A percentile compares a stretch with the other conserved stretches of the same genome.
phyloP scores from a whole-genome alignment of 2,888 invertebrate genomes.

The Lucinisca nassula region DNA sequence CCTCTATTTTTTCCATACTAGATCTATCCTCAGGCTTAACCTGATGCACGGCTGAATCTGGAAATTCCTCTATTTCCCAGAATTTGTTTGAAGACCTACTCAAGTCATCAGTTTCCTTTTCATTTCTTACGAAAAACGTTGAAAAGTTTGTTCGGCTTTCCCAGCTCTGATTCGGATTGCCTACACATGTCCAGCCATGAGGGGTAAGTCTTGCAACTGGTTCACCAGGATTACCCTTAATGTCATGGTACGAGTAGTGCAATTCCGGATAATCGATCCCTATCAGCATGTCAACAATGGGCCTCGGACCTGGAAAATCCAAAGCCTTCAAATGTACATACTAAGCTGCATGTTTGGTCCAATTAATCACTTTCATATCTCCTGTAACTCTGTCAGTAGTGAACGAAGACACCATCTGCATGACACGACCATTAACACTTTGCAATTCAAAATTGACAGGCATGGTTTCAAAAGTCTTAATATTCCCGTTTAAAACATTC shows the following conservation, averaged over 20 bases:
- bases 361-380: conserved; percentile 40
- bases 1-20: conserved; percentile 6
- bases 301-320: conserved; percentile 15
- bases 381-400: conserved; percentile 47
- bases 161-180: conserved; percentile 12
- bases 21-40: not conserved
- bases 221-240: conserved; percentile 48
- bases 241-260: conserved; percentile 43
- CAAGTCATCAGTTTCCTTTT: conserved; percentile 4
- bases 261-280: conserved; percentile 56
- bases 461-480: conserved; percentile 51
- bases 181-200: conserved; percentile 67
- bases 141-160: not conserved
- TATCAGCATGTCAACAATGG: conserved; percentile 42
- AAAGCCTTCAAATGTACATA: conserved; percentile 49
- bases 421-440: conserved; percentile 29
- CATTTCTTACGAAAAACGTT: conserved; percentile 12
- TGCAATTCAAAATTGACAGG: conserved; percentile 28
- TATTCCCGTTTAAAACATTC: conserved; percentile 33
- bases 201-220: conserved; percentile 49
- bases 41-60: not conserved
- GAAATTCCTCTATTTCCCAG: conserved; percentile 51
- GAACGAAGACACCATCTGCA: conserved; percentile 20
- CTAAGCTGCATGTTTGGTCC: conserved; percentile 35
- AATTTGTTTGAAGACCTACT: conserved; percentile 29